Evolutionary conservation across 92 coral and sea anemone genomes (phyloP).

Genomic region (Siderastrea siderea): DNA sequence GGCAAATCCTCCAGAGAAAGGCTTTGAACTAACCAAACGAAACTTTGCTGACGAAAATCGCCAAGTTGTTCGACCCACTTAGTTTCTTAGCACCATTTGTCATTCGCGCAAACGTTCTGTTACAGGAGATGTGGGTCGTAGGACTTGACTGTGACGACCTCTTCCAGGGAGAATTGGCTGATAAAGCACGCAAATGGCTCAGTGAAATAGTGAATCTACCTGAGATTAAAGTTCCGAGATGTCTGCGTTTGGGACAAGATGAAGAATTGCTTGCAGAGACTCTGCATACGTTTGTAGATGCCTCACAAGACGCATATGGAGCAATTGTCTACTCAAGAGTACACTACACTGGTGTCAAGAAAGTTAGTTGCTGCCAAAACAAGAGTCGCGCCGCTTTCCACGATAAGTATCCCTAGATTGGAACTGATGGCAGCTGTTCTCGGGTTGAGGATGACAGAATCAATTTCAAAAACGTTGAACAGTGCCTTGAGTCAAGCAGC

Average conservation of each 20-base stretch:
- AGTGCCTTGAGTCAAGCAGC: too few species aligned
- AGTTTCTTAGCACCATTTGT: constrained; percentile 68
- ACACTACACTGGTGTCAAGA: constrained; percentile 43
- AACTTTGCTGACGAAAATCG: constrained; percentile 60
- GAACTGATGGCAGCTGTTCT: constrained; percentile 72
- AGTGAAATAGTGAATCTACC: constrained; percentile 44
- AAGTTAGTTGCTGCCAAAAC: constrained; percentile 62
- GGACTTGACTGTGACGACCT: constrained; percentile 71
- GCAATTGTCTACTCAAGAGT: constrained; percentile 66
- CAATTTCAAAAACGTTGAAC: constrained; percentile 7
- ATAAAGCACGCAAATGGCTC: constrained; percentile 43
- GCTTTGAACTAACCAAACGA: constrained; percentile 26
- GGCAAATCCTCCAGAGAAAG: constrained; percentile 31
- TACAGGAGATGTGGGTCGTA: constrained; percentile 61
- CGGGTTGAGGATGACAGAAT: constrained; percentile 55
- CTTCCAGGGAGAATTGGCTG: constrained; percentile 26
- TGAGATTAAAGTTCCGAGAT: constrained; percentile 44
- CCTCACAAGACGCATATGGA: constrained; percentile 74
- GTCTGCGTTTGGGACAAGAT: constrained; percentile 36
- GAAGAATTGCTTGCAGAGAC: constrained; percentile 25
- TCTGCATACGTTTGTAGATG: constrained; percentile 72
- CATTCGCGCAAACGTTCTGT: constrained; percentile 57
- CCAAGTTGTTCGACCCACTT: constrained; percentile 69
- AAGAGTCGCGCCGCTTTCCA: constrained; percentile 51
- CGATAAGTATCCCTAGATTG: constrained; percentile 67